Conservation (phyloP, 2,797 vertebrate genomes). For the Peromyscus melanophrys region DNA sequence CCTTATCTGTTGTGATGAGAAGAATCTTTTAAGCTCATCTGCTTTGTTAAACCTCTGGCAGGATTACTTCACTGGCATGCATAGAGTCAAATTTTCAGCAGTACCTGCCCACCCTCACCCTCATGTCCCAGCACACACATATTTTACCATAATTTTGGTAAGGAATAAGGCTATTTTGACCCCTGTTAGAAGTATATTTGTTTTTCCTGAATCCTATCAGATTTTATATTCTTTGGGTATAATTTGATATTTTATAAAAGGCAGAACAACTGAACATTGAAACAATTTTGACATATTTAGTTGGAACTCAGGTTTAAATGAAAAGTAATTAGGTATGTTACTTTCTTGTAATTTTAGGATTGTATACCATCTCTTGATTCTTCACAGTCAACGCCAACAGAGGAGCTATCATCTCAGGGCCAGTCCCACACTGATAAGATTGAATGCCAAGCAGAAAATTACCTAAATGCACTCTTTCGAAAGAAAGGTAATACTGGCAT, state of each 20-base stretch:
- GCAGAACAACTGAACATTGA: constrained; percentile 41
- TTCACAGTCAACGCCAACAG: constrained; percentile 96
- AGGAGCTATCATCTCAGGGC: constrained; percentile 97
- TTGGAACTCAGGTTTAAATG: constrained; percentile 10
- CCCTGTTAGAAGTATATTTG: neutral
- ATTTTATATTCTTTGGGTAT: constrained; percentile 51
- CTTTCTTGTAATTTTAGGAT: constrained; percentile 91
- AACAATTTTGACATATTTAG: constrained; percentile 55
- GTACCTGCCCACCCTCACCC: neutral
- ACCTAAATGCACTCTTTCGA: constrained; percentile 99
- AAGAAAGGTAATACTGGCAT: constrained; percentile 94
- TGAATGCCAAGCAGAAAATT: constrained; percentile 98
- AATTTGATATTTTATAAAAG: constrained; percentile 50
- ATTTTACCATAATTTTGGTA: constrained; percentile 9
- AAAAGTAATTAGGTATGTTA: constrained; percentile 55
- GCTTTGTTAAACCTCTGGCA: constrained; percentile 48
- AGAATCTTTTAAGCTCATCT: constrained; percentile 31
- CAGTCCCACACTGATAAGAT: constrained; percentile 96
- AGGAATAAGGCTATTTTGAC: constrained; percentile 55
- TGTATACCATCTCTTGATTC: constrained; percentile 92
- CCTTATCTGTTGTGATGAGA: neutral
- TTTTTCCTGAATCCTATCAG: constrained; percentile 12
- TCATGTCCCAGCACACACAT: neutral
- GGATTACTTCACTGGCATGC: constrained; percentile 29
- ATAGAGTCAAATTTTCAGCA: constrained; percentile 29